phyloP scores from a whole-genome alignment of 2,888 invertebrate species.

The Dicyrtomina minuta region DNA sequence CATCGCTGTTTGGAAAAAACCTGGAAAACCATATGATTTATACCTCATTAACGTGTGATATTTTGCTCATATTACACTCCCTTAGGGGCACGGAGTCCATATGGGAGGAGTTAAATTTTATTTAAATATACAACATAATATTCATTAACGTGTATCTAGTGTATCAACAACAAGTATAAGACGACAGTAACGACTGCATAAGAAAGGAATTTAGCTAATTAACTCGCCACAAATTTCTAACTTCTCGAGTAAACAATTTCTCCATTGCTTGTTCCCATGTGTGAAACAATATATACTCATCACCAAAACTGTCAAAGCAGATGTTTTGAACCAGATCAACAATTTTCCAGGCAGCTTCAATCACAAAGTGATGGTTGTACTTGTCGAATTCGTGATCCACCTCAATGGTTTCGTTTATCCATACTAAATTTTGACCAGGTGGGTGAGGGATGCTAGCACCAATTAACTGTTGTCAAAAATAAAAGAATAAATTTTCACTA shows the following conservation, averaged over 20 bases:
- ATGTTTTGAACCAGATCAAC: conserved; percentile 35
- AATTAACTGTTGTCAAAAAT: not conserved
- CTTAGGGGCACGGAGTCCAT: too few species aligned
- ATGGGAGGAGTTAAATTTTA: too few species aligned
- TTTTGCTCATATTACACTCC: too few species aligned
- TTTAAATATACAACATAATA: too few species aligned
- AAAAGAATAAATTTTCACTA: not conserved
- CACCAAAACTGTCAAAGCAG: conserved; percentile 37
- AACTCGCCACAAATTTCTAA: conserved; percentile 40
- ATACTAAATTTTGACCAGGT: not conserved
- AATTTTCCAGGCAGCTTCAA: conserved; percentile 44
- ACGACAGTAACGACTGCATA: too few species aligned
- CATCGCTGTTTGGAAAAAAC: conserved; percentile 40
- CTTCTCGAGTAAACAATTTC: conserved; percentile 43
- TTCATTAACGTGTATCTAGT: too few species aligned
- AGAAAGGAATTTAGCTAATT: too few species aligned
- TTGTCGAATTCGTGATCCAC: conserved; percentile 27
- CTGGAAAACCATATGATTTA: too few species aligned
- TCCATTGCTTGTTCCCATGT: conserved; percentile 47
- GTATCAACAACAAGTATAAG: too few species aligned
- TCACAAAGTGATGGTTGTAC: conserved; percentile 38
- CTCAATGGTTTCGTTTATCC: conserved; percentile 29
- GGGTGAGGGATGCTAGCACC: conserved; percentile 15
- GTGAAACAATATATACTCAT: conserved; percentile 31
- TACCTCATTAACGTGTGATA: too few species aligned